Conservation (phyloP, 2,888 invertebrate species). For the Megalurothrips usitatus region DNA sequence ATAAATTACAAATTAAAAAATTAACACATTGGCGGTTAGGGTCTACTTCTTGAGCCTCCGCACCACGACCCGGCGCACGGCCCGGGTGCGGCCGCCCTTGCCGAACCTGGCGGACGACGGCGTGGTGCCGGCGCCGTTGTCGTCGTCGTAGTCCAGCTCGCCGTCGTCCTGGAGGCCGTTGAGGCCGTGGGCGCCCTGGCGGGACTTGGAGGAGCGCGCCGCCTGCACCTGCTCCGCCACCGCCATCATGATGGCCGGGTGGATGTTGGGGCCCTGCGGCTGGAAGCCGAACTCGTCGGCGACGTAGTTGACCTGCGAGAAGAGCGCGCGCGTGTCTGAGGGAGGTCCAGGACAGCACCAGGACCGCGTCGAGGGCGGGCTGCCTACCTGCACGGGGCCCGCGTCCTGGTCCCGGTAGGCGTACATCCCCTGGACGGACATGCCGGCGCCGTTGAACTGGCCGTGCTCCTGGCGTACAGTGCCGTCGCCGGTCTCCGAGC, state of each 20-base stretch:
- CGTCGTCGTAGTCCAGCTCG: slow-evolving; percentile 8
- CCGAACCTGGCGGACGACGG: background rate
- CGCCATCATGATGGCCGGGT: slow-evolving; percentile 41
- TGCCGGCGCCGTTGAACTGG: slow-evolving; percentile 42
- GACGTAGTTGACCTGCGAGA: slow-evolving; percentile 39
- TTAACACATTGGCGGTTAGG: background rate
- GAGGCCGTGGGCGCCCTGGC: background rate
- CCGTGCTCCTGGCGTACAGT: slow-evolving; percentile 56
- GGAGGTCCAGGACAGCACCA: too few species aligned
- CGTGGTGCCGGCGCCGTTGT: slow-evolving; percentile 12
- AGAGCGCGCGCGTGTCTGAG: slow-evolving; percentile 31
- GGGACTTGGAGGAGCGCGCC: slow-evolving; percentile 17
- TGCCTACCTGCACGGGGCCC: slow-evolving; percentile 52
- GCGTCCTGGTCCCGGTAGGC: slow-evolving; percentile 58
- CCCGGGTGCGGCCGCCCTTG: background rate
- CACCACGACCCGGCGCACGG: background rate
- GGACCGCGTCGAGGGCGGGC: slow-evolving; percentile 43
- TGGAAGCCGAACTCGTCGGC: slow-evolving; percentile 42
- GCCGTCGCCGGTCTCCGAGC: slow-evolving; percentile 43
- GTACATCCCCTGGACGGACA: slow-evolving; percentile 52
- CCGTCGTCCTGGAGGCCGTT: slow-evolving; percentile 20
- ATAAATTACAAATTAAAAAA: background rate
- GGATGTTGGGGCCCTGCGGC: slow-evolving; percentile 40
- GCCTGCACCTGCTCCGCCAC: slow-evolving; percentile 40
- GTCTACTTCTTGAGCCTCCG: background rate